phyloP scores from a whole-genome alignment of 2,888 invertebrate genomes.

The Horisme vitalbata region DNA sequence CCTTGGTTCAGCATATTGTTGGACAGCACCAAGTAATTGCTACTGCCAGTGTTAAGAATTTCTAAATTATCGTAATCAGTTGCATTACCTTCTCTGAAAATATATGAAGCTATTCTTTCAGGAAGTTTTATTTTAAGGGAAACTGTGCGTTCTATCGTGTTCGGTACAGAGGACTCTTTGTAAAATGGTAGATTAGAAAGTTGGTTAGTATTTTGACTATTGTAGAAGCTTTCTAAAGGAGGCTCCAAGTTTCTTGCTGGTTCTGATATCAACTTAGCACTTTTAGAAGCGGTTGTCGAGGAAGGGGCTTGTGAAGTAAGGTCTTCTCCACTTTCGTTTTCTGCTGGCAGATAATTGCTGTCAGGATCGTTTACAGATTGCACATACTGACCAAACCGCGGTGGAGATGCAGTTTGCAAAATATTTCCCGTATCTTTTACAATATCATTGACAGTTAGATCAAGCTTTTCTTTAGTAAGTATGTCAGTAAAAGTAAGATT shows the following conservation, averaged over 20 bases:
- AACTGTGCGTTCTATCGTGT: slow-evolving; percentile 73
- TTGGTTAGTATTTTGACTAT: slow-evolving; percentile 50
- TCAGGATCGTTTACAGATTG: slow-evolving; percentile 48
- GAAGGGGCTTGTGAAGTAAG: slow-evolving; percentile 53
- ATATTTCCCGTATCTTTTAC: slow-evolving; percentile 65
- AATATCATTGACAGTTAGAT: slow-evolving; percentile 66
- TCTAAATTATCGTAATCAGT: slow-evolving; percentile 64
- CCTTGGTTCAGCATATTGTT: slow-evolving; percentile 52
- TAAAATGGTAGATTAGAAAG: slow-evolving; percentile 63
- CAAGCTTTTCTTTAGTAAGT: slow-evolving; percentile 69
- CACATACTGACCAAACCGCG: slow-evolving; percentile 46
- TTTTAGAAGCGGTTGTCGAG: slow-evolving; percentile 45
- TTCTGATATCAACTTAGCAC: slow-evolving; percentile 48
- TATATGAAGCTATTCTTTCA: slow-evolving; percentile 66
- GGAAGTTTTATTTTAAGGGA: slow-evolving; percentile 75
- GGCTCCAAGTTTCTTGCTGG: slow-evolving; percentile 62
- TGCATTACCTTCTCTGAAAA: slow-evolving; percentile 61
- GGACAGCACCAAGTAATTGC: slow-evolving; percentile 69
- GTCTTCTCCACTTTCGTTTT: slow-evolving; percentile 57
- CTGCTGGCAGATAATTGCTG: slow-evolving; percentile 47
- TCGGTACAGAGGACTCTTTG: slow-evolving; percentile 58
- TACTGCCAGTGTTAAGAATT: slow-evolving; percentile 73
- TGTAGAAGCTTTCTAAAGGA: slow-evolving; percentile 47
- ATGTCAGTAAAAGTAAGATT: slow-evolving; percentile 69
- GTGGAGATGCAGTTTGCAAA: slow-evolving; percentile 55